Evolutionary conservation across 2,888 invertebrate genomes (phyloP).

Genomic region (Sthenelais limicola): DNA sequence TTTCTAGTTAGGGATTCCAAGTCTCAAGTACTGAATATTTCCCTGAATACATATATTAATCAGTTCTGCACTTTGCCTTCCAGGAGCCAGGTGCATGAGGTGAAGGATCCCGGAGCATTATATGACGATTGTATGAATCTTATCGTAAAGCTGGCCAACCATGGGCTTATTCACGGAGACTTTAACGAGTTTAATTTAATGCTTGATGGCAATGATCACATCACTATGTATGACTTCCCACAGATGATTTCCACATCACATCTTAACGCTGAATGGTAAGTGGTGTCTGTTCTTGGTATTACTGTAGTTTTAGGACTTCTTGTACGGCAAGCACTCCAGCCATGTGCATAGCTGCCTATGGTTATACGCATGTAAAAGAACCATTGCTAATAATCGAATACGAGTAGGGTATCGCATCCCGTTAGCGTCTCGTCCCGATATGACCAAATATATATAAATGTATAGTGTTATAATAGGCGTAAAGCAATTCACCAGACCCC

Average conservation of each 20-base stretch:
- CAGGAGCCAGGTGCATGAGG: slow-evolving; percentile 76
- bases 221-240: slow-evolving; percentile 94
- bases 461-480: too few relatives aligned
- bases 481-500: background rate
- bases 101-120: slow-evolving; percentile 81
- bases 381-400: too few relatives aligned
- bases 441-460: too few relatives aligned
- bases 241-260: slow-evolving; percentile 98
- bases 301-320: too few relatives aligned
- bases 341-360: too few relatives aligned
- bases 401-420: too few relatives aligned
- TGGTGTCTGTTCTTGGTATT: slow-evolving; percentile 14
- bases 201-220: slow-evolving; percentile 80
- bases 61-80: too few relatives aligned
- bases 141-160: slow-evolving; percentile 90
- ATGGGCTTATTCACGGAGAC: slow-evolving; percentile 98
- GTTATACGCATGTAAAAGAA: too few relatives aligned
- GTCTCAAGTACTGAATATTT: too few relatives aligned
- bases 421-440: background rate
- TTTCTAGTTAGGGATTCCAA: too few relatives aligned
- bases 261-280: slow-evolving; percentile 87
- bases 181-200: slow-evolving; percentile 99
- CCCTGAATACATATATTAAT: too few relatives aligned
- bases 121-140: slow-evolving; percentile 96
- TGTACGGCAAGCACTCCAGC: too few relatives aligned